phyloP scores from a whole-genome alignment of 2,888 invertebrate genomes.

The Rhagium mordax region DNA sequence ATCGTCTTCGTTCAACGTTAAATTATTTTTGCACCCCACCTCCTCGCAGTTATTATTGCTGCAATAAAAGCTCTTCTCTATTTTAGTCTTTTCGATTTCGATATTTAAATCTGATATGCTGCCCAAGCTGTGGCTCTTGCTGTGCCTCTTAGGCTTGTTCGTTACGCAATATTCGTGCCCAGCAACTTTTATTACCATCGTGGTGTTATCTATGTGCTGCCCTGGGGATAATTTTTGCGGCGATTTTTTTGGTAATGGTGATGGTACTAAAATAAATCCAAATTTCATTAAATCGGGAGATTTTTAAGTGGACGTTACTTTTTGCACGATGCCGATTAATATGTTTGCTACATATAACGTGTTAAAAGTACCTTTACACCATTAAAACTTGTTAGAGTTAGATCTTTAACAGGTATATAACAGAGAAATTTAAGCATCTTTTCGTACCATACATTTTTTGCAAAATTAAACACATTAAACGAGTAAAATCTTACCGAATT shows the following conservation, averaged over 20 bases:
- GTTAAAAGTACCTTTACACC: slow-evolving; percentile 9
- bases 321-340: background rate
- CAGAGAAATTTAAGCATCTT: background rate
- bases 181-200: slow-evolving; percentile 69
- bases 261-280: slow-evolving; percentile 46
- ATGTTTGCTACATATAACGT: background rate
- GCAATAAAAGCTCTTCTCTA: slow-evolving; percentile 58
- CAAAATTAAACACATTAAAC: background rate
- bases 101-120: slow-evolving; percentile 66
- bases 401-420: background rate
- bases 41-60: slow-evolving; percentile 44
- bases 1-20: slow-evolving; percentile 9
- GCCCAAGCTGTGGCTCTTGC: slow-evolving; percentile 68
- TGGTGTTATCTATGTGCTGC: slow-evolving; percentile 66
- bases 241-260: slow-evolving; percentile 59
- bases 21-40: slow-evolving; percentile 40
- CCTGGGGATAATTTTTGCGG: slow-evolving; percentile 56
- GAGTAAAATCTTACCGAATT: slow-evolving; percentile 59
- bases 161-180: slow-evolving; percentile 69
- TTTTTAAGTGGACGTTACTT: background rate
- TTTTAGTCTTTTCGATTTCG: slow-evolving; percentile 63
- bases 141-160: slow-evolving; percentile 64
- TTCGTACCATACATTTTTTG: background rate
- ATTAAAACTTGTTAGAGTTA: background rate
- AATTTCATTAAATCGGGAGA: slow-evolving; percentile 19